phyloP scores from a whole-genome alignment of 2,888 invertebrate species.

The Copidosoma aretas region DNA sequence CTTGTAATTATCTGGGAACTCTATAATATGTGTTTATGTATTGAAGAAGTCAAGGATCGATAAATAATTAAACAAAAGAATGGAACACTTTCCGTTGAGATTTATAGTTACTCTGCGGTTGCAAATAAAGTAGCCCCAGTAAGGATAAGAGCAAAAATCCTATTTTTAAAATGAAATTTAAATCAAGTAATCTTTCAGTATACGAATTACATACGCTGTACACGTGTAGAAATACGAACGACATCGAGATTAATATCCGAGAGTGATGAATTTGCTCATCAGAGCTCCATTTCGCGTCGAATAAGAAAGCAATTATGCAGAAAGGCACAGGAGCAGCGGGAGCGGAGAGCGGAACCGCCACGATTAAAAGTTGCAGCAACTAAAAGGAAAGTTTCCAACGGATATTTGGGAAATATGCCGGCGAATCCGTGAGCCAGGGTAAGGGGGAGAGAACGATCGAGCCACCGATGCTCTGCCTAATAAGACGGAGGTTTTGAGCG shows the following conservation, averaged over 20 bases:
- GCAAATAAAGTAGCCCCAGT: no score
- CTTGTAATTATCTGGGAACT: no score
- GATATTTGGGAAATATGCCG: slow-evolving; percentile 31
- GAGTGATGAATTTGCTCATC: slow-evolving; percentile 18
- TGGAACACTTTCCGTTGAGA: no score
- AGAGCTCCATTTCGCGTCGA: slow-evolving; percentile 13
- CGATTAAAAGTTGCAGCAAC: slow-evolving; percentile 25
- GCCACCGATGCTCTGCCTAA: slow-evolving; percentile 47
- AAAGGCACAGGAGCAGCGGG: neutral
- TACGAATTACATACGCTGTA: no score
- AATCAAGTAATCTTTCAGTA: no score
- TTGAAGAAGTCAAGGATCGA: no score
- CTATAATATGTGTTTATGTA: no score
- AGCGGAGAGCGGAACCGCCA: neutral
- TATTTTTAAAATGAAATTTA: no score
- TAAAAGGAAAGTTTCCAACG: slow-evolving; percentile 26
- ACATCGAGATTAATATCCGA: no score
- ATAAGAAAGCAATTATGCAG: slow-evolving; percentile 22
- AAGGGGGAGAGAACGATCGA: neutral
- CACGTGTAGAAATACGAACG: neutral
- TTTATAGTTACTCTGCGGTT: no score
- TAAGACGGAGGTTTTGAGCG: slow-evolving; percentile 56
- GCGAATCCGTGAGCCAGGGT: slow-evolving; percentile 15
- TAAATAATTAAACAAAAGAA: no score
- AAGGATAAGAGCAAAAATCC: no score